Percentiles rank a stretch among this genome's conserved stretches.
Conservation (phyloP, 2,888 invertebrate genomes). For the Phortica okadai region DNA sequence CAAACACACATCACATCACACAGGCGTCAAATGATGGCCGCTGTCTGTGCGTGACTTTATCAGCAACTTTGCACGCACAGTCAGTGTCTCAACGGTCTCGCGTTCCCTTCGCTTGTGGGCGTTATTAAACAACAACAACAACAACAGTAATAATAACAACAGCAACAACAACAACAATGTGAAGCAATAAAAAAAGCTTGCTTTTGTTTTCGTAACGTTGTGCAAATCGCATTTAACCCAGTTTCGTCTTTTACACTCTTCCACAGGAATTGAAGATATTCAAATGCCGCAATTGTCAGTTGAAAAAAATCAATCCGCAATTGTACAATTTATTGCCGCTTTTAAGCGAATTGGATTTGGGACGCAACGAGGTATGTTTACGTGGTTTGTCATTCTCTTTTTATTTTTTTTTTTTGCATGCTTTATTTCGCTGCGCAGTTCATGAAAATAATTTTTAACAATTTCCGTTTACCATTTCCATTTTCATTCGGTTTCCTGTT, state of each 20-base stretch:
- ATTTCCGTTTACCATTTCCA: constrained; percentile 37
- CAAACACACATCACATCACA: background rate
- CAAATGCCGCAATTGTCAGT: constrained; percentile 84
- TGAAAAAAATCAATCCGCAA: constrained; percentile 86
- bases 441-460: constrained; percentile 51
- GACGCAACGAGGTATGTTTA: constrained; percentile 81
- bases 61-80: background rate
- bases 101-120: background rate
- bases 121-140: background rate
- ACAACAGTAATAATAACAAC: background rate
- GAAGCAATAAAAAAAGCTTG: background rate
- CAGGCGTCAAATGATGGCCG: background rate
- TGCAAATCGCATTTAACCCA: constrained; percentile 2
- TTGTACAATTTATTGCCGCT: constrained; percentile 86
- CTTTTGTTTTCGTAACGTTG: constrained; percentile 7
- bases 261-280: constrained; percentile 82
- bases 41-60: constrained; percentile 5
- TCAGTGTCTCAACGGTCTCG: background rate
- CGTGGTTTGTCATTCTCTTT: background rate
- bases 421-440: background rate
- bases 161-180: no score
- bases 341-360: constrained; percentile 85
- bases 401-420: background rate
- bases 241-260: constrained; percentile 26
- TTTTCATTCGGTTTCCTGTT: constrained; percentile 13